phyloP scores from a whole-genome alignment of 2,888 invertebrate genomes.

The Andrena marginata region DNA sequence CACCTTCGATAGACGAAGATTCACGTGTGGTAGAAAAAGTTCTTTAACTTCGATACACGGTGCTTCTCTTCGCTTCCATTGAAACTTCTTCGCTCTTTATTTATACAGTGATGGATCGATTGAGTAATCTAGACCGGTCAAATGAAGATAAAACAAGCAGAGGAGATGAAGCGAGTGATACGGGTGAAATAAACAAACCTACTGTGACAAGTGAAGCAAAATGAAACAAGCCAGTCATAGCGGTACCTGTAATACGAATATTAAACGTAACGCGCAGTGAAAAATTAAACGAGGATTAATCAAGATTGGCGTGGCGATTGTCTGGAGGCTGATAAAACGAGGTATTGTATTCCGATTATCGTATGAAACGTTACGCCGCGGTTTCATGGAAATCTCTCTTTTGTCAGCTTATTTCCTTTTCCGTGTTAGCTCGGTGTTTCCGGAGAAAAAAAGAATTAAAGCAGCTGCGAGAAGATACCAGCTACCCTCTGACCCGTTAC shows the following conservation, averaged over 20 bases:
- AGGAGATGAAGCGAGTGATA: background rate
- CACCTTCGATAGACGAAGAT: no score
- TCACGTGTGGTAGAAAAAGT: no score
- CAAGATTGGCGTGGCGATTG: background rate
- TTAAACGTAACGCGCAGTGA: background rate
- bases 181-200: background rate
- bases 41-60: background rate
- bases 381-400: background rate
- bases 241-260: background rate
- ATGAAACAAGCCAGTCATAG: background rate
- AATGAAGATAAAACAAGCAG: background rate
- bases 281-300: background rate
- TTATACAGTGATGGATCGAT: background rate
- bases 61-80: background rate
- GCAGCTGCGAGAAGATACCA: slow-evolving; percentile 25
- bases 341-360: background rate
- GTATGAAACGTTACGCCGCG: background rate
- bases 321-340: background rate
- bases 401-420: background rate
- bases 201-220: background rate
- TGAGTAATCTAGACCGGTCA: background rate
- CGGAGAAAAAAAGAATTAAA: slow-evolving; percentile 11
- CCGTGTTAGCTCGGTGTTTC: background rate
- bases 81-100: background rate
- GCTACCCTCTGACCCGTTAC: slow-evolving; percentile 46